Conservation (phyloP, 2,113 vertebrate species). For the Sapayoa aenigma region DNA sequence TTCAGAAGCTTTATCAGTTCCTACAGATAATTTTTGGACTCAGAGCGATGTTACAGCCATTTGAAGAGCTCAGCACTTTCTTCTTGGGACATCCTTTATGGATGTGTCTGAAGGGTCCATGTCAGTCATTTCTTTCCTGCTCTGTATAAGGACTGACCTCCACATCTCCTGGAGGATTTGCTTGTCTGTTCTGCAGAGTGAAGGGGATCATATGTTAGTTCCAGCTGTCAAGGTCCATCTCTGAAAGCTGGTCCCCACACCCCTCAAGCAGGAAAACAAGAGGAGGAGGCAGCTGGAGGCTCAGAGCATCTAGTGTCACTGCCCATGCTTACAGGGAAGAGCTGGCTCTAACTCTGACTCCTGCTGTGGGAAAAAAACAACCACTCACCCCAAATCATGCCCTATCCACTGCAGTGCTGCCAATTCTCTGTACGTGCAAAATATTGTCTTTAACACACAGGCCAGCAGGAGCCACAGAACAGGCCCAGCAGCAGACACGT, state of each 20-base stretch:
- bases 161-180: neutral
- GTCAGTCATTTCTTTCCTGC: neutral
- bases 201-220: neutral
- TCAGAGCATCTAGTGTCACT: neutral
- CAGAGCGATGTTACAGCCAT: neutral
- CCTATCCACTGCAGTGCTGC: neutral
- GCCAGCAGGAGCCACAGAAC: neutral
- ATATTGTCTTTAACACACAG: neutral
- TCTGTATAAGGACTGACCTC: neutral
- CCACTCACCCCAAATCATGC: neutral
- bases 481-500: neutral
- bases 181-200: neutral
- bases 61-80: neutral
- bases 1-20: neutral
- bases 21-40: neutral
- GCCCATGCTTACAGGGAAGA: neutral
- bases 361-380: neutral
- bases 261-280: neutral
- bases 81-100: neutral
- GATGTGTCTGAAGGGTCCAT: neutral
- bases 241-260: neutral
- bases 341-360: neutral
- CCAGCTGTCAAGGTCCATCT: neutral
- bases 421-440: neutral
- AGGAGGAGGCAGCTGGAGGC: neutral